Percentiles rank a stretch among this genome's conserved stretches.
phyloP scores from a whole-genome alignment of 2,888 invertebrate genomes.

The Balanococcus diminutus region DNA sequence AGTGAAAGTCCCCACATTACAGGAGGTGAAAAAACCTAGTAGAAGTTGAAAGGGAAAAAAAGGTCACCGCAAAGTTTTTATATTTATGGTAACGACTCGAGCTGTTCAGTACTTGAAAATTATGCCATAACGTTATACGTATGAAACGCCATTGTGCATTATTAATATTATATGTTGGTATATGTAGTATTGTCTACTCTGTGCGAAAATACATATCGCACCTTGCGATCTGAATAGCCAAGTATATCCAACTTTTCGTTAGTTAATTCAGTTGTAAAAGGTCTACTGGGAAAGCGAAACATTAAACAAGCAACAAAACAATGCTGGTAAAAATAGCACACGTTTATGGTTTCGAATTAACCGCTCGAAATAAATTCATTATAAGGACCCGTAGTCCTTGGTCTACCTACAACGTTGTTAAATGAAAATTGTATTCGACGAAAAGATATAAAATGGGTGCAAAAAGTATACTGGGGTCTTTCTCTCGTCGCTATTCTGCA shows the following conservation, averaged over 20 bases:
- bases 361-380: slow-evolving; percentile 6
- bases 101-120: background rate
- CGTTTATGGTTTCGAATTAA: slow-evolving; percentile 12
- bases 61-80: background rate
- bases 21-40: background rate
- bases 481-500: too few relatives aligned
- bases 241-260: background rate
- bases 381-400: background rate
- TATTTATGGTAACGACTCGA: background rate
- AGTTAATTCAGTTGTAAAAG: slow-evolving; percentile 2
- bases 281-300: background rate
- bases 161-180: background rate
- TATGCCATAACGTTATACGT: background rate
- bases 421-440: background rate
- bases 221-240: background rate
- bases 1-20: background rate
- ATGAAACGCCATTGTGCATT: background rate
- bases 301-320: slow-evolving; percentile 10
- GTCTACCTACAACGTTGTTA: background rate
- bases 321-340: background rate
- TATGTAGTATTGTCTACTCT: background rate
- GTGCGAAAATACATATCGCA: background rate
- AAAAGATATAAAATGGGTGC: background rate
- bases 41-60: background rate
- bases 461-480: background rate